These are phyloP conservation scores for Geodia barretti DNA, from an alignment of 37 sponge, comb jelly and placozoan genomes.

Conservation along the genomic window DNA sequence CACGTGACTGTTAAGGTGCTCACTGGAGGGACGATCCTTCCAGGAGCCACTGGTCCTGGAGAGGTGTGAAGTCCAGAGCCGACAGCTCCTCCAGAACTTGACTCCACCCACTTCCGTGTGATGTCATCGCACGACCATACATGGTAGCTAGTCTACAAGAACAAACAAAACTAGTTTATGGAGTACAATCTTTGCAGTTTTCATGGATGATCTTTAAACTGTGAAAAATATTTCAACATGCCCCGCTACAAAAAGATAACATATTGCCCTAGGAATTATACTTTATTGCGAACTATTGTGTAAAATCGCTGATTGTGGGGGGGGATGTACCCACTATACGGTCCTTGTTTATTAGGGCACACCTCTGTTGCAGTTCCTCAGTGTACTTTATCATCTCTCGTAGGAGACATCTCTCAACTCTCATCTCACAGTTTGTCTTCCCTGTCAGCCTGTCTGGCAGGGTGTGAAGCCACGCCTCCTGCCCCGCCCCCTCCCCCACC, in stretches of 20 bases:
- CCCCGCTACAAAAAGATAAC: no score
- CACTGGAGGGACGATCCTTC: no score
- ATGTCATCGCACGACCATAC: not conserved
- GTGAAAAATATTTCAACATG: no score
- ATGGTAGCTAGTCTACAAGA: slow-evolving; percentile 7
- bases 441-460: slow-evolving; percentile 63
- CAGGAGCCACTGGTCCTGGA: slow-evolving; percentile 49
- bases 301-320: no score
- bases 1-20: no score
- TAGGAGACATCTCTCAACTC: slow-evolving; percentile 36
- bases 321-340: no score
- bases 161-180: no score
- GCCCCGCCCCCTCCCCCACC: slow-evolving; percentile 17
- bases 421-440: slow-evolving; percentile 75
- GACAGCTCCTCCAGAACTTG: slow-evolving; percentile 44
- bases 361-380: not conserved
- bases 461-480: slow-evolving; percentile 43
- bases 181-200: no score
- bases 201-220: no score
- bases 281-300: no score
- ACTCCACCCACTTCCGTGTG: slow-evolving; percentile 13
- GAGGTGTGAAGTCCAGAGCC: slow-evolving; percentile 30
- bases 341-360: no score
- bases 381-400: not conserved
- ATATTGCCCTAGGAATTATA: no score